phyloP scores from a whole-genome alignment of 2,888 invertebrate genomes.

The Meliscaeva auricollis region DNA sequence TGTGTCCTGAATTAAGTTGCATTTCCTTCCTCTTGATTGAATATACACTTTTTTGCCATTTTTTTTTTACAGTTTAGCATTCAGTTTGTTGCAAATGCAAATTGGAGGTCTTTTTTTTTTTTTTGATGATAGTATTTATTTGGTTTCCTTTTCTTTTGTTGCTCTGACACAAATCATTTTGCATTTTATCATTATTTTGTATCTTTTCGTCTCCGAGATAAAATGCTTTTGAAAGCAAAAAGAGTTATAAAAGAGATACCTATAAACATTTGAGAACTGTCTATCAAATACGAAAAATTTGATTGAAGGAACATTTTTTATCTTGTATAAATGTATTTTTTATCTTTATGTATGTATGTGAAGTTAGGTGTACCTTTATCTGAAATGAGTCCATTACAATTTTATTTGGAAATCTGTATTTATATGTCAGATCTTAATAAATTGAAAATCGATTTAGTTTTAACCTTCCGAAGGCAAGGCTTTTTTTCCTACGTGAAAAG shows the following conservation, averaged over 20 bases:
- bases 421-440: too few species aligned
- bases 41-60: slow-evolving; percentile 13
- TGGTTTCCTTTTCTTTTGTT: slow-evolving; percentile 14
- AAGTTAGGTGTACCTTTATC: background rate
- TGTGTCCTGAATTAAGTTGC: slow-evolving; percentile 56
- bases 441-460: too few species aligned
- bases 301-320: slow-evolving; percentile 17
- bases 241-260: background rate
- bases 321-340: too few species aligned
- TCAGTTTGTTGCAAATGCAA: slow-evolving; percentile 7
- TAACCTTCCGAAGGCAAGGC: too few species aligned
- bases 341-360: background rate
- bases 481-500: too few species aligned
- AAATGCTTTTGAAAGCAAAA: background rate
- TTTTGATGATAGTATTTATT: background rate
- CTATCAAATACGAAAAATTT: slow-evolving; percentile 15
- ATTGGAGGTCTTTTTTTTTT: background rate
- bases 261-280: background rate
- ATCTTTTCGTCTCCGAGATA: background rate
- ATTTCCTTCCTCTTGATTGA: slow-evolving; percentile 54
- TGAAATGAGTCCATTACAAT: too few species aligned
- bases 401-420: too few species aligned
- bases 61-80: slow-evolving; percentile 13
- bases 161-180: slow-evolving; percentile 37
- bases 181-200: slow-evolving; percentile 23